Evolutionary conservation across 1,140 invertebrate genomes (phyloP), one percentile per base, ranked within the genome.

Genomic region (Brachionus paranguensis): DNA sequence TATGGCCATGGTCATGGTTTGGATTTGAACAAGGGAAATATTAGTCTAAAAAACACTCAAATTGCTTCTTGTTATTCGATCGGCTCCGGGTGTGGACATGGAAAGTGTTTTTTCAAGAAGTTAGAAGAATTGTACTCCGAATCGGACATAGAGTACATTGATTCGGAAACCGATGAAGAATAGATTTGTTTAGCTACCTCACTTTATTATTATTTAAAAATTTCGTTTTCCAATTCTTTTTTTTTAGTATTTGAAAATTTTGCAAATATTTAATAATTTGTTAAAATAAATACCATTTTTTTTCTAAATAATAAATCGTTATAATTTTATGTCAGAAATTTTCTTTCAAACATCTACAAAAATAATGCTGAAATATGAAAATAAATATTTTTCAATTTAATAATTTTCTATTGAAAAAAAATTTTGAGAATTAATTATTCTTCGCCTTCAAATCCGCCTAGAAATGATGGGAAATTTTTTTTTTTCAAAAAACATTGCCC

Each of bases 1-100:
- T 76, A 50, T 50, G 72, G 72, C 6, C 72, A 76, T 50, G 72
- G 72, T 27, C 12, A 76, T 76, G 72, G 72, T 24, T 50, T 76
- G 5, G 72, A 76, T 24, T 27, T 76, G 43, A 47, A 76, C 17
- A 47, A 50, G 43, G 72, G 72, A 12, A 76, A 76, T 47, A 24
- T 50, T 27, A n/a, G 72, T 76, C 27, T 76, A 2, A 76, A 76
- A 76, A 50, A 76, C 50, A 76, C 72, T 12, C 43, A 76, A 50
- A 76, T 76, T 29, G 45, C 27, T 11, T 76, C 72, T 14, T 76
- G 72, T 29, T 50, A 76, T 50, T 76, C 72, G 33, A 27, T 76
- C n/a, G 72, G 72, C 1, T 27, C 17, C 3, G 72, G 72, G 11
- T 29, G 72, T 29, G 72, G 72, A n/a, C 72, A 76, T 76, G 72